Base-by-base conservation (phyloP, 1,140 invertebrate genomes). In the Aphaenogaster floridana region DNA sequence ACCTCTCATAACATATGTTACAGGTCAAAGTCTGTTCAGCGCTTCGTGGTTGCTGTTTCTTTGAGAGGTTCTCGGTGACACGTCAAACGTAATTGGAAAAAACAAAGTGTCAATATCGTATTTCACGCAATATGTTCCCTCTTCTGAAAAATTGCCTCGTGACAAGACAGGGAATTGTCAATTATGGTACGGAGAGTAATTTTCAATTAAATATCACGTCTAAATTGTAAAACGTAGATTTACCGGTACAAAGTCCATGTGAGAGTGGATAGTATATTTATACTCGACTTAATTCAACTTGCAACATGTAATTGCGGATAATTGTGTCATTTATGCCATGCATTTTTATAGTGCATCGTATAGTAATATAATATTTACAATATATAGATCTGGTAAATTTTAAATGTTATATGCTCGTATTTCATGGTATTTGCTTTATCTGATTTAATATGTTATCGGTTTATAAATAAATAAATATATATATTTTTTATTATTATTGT, bases 131-230 rank as follows among this genome's bases (percentile, higher is more conserved):
- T 15, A 91, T 91, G 90, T 3, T 83, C 2, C 69, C 77, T 36
- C 15, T 86, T 6, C 3, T 77, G n/a, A 80, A 74, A 57, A 88
- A 50, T 78, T 79, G 45, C 13, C n/a, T 68, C 3, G 9, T 17
- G 9, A 28, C 28, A 2, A 88, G 61, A n/a, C 78, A 83, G 54
- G 71, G 89, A 64, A 28, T 86, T 45, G 15, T 28, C 63, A 90
- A 90, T 64, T 83, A 86, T 57, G 90, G 90, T 91, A 91, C 1
- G 79, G 17, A 36, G 8, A 69, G 34, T 80, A n/a, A 72, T 57
- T 45, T 21, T 61, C 28, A 28, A 69, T 45, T 71, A 42, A 74
- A 54, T 45, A 34, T 81, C 68, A 6, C 21, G 34, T n/a, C 17
- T 17, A 64, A 48, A 57, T 34, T 1, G 17, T 42, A 59, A 36